A percentile compares a stretch with the other conserved stretches of the same genome.
Conservation (phyloP, 2,888 invertebrate genomes). For the Coelogynopora nodosa region DNA sequence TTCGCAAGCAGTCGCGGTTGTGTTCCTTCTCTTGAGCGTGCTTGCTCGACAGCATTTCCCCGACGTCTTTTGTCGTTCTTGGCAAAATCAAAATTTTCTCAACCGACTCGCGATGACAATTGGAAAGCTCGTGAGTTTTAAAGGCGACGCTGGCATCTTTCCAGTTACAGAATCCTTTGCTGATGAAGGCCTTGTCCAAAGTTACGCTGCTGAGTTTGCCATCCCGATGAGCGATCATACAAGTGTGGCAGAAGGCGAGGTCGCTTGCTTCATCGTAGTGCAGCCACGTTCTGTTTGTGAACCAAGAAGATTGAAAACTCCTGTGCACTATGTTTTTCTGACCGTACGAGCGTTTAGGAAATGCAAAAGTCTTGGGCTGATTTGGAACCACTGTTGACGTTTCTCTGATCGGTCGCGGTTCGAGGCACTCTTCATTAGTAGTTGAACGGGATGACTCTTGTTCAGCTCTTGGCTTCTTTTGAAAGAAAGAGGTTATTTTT, state of each 20-base stretch:
- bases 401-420: not conserved
- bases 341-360: not conserved
- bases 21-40: slow-evolving; percentile 47
- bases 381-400: not conserved
- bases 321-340: slow-evolving; percentile 17
- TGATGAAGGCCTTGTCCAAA: slow-evolving; percentile 45
- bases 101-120: slow-evolving; percentile 48
- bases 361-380: not conserved
- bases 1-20: slow-evolving; percentile 46
- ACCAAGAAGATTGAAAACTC: slow-evolving; percentile 37
- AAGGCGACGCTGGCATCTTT: slow-evolving; percentile 47
- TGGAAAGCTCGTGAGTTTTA: slow-evolving; percentile 44
- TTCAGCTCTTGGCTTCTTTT: not conserved
- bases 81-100: slow-evolving; percentile 35
- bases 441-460: not conserved
- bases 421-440: not conserved
- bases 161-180: slow-evolving; percentile 48
- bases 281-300: slow-evolving; percentile 37
- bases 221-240: not conserved
- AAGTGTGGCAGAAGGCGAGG: slow-evolving; percentile 45
- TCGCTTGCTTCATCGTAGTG: slow-evolving; percentile 43
- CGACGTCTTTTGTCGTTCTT: not conserved
- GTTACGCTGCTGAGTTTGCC: not conserved
- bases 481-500: not conserved
- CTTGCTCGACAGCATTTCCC: slow-evolving; percentile 35